These are phyloP conservation scores for Semibalanus balanoides DNA, from an alignment of 1,140 invertebrate genomes.

Conservation along the genomic window DNA sequence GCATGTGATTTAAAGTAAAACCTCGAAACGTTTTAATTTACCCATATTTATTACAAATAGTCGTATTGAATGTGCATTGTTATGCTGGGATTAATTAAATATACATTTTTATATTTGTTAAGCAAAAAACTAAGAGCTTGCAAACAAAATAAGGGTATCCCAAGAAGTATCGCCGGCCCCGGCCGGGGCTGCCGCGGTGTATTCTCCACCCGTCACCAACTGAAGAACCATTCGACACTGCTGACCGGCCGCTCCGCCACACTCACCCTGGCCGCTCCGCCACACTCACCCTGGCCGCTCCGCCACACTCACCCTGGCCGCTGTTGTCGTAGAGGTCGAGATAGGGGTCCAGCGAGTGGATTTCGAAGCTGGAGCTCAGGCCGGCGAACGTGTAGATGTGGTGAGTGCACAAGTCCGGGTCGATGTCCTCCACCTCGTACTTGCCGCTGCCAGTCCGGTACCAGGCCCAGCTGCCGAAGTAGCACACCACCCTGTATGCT, in stretches of 20 bases:
- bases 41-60: too few relatives aligned
- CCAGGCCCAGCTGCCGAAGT: constrained; percentile 46
- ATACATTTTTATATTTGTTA: too few relatives aligned
- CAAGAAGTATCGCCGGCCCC: too few relatives aligned
- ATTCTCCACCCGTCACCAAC: too few relatives aligned
- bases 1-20: too few relatives aligned
- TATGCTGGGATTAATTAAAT: too few relatives aligned
- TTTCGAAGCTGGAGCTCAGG: constrained; percentile 46
- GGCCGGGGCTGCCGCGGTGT: too few relatives aligned
- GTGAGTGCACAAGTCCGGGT: constrained; percentile 61
- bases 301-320: constrained; percentile 11
- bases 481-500: constrained; percentile 41
- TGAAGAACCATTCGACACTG: too few relatives aligned
- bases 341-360: constrained; percentile 52
- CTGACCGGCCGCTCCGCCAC: neutral
- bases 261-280: neutral
- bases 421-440: constrained; percentile 44
- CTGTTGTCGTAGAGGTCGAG: constrained; percentile 44
- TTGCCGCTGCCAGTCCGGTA: constrained; percentile 49
- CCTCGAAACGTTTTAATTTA: too few relatives aligned
- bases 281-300: constrained; percentile 7
- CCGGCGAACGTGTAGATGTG: constrained; percentile 76
- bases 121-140: too few relatives aligned
- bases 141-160: too few relatives aligned
- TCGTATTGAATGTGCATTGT: too few relatives aligned